Percentiles rank a stretch among this genome's conserved stretches.
Evolutionary conservation across 30 jellyfish, hydroid and myxozoan species (phyloP).

Genomic region (Morbakka virulenta): DNA sequence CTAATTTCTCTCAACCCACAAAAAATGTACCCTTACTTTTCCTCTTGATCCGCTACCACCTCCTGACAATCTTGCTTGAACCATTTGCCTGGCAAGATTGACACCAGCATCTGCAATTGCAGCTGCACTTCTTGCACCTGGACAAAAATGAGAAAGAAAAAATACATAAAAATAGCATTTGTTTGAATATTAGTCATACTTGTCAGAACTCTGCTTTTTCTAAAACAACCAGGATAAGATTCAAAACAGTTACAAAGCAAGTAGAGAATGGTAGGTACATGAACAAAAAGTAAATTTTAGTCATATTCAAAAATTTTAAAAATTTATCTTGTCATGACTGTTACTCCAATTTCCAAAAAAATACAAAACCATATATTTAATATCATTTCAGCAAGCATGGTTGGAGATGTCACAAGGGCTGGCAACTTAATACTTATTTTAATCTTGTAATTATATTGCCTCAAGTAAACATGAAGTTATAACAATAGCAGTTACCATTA

Average conservation of each 20-base stretch:
- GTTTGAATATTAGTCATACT: too few species aligned
- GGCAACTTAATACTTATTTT: background rate
- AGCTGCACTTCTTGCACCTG: constrained; percentile 88
- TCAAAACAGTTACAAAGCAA: too few species aligned
- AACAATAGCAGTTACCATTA: background rate
- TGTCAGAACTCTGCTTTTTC: too few species aligned
- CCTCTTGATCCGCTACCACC: constrained; percentile 77
- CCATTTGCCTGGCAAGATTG: constrained; percentile 39
- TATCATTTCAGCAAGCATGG: background rate
- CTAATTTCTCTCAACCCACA: too few species aligned
- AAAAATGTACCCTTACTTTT: background rate
- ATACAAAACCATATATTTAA: background rate
- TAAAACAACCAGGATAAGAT: too few species aligned
- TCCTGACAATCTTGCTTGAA: constrained; percentile 70
- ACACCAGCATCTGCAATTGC: constrained; percentile 75
- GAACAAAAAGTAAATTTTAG: too few species aligned
- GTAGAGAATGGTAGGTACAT: too few species aligned
- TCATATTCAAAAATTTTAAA: too few species aligned
- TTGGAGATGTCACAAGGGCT: background rate
- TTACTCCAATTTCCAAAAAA: too few species aligned
- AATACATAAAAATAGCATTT: background rate
- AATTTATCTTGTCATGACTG: too few species aligned
- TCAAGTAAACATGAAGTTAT: background rate
- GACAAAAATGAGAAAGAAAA: background rate
- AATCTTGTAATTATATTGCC: background rate